Conservation (phyloP, 2,113 vertebrate genomes). For the Lepidothrix coronata region DNA sequence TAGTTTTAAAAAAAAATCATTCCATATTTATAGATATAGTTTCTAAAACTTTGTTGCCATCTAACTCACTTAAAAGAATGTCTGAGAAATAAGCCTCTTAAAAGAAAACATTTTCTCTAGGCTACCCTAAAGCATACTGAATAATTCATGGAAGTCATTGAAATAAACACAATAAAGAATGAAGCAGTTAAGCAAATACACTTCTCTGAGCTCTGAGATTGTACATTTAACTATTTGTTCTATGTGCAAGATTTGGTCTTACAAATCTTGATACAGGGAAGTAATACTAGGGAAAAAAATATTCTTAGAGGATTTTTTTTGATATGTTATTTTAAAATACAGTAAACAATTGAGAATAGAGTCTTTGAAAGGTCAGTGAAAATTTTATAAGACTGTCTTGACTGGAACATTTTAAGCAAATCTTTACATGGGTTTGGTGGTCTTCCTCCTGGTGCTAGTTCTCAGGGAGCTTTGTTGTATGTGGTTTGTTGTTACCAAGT, state of each 20-base stretch:
- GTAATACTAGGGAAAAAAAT: neutral
- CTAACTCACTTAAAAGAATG: constrained; percentile 69
- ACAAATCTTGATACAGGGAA: neutral
- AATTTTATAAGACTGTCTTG: neutral
- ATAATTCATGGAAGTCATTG: constrained; percentile 66
- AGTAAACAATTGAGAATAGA: neutral
- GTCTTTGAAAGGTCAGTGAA: neutral
- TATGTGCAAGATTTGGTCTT: neutral
- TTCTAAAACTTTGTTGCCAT: constrained; percentile 60
- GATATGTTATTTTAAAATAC: neutral
- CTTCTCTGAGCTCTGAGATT: constrained; percentile 19
- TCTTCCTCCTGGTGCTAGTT: neutral
- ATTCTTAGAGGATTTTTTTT: neutral
- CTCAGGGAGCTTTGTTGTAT: neutral
- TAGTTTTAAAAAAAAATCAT: neutral
- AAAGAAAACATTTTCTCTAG: constrained; percentile 60
- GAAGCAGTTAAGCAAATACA: constrained; percentile 61
- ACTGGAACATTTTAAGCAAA: neutral
- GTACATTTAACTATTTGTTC: constrained; percentile 34
- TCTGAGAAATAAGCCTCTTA: constrained; percentile 66
- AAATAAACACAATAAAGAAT: constrained; percentile 71
- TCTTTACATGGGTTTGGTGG: neutral
- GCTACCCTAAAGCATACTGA: constrained; percentile 60
- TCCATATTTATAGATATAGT: constrained; percentile 55
- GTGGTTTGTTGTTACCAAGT: neutral